A percentile compares a stretch with the other conserved stretches of the same genome.
These are phyloP conservation scores for Varanus komodoensis DNA, from an alignment of 2,113 vertebrate species.

Conservation along the genomic window DNA sequence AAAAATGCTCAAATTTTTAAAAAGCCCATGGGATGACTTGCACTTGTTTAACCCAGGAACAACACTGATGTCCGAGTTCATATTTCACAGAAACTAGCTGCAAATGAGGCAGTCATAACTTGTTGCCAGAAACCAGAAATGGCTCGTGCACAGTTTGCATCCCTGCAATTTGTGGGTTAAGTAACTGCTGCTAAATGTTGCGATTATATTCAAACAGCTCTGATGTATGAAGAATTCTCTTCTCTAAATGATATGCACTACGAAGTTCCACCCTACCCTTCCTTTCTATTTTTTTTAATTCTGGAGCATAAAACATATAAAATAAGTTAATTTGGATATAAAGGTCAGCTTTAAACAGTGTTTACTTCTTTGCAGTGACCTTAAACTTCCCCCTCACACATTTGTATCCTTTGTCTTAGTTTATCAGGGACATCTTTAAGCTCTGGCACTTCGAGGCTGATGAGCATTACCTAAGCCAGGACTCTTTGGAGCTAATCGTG, in stretches of 20 bases:
- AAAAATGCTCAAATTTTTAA: too few species aligned
- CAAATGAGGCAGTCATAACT: too few species aligned
- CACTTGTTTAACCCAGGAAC: too few species aligned
- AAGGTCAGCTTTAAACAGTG: background rate
- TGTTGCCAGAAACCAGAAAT: too few species aligned
- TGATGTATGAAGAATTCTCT: background rate
- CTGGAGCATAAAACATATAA: background rate
- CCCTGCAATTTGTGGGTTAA: too few species aligned
- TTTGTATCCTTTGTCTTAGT: conserved; percentile 56
- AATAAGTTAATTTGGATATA: conserved; percentile 16
- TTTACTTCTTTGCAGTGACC: conserved; percentile 14
- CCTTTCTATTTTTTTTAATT: background rate
- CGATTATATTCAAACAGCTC: too few species aligned
- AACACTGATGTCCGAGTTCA: too few species aligned
- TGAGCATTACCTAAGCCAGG: conserved; percentile 66
- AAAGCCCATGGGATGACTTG: too few species aligned
- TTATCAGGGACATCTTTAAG: conserved; percentile 64
- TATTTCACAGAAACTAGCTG: too few species aligned
- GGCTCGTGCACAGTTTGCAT: too few species aligned
- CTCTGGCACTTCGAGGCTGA: conserved; percentile 61
- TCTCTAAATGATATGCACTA: background rate
- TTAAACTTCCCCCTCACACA: conserved; percentile 28
- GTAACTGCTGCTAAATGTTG: too few species aligned
- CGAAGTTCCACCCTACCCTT: background rate
- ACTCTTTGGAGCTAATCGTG: conserved; percentile 70